Conservation (phyloP, 2,113 vertebrate genomes). For the Progne subis region DNA sequence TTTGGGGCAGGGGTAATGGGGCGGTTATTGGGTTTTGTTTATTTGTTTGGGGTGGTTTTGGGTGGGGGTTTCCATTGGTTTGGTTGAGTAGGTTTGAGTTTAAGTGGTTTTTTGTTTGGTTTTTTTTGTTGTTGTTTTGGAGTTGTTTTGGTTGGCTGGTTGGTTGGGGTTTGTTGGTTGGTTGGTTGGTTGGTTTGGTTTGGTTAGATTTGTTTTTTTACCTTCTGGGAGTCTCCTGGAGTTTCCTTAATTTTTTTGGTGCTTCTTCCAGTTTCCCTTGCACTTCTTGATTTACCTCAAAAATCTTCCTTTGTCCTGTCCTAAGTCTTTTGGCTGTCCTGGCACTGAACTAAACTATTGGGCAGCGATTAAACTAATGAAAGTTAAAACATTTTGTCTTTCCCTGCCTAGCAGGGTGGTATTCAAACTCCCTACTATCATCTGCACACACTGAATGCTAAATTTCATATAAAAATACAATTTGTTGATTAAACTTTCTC, state of each 20-base stretch:
- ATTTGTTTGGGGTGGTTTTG: neutral
- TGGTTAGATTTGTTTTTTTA: neutral
- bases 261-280: neutral
- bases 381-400: constrained; percentile 7
- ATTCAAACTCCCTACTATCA: neutral
- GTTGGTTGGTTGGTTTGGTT: neutral
- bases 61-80: neutral
- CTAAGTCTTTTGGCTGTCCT: neutral
- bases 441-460: neutral
- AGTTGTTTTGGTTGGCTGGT: too few species aligned
- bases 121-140: neutral
- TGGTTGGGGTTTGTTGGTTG: too few species aligned
- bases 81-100: neutral
- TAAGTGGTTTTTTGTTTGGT: rapidly evolving
- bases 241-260: neutral
- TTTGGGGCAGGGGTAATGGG: rapidly evolving
- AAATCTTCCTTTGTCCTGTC: neutral
- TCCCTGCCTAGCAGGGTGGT: neutral
- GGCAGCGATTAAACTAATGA: neutral
- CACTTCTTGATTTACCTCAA: neutral
- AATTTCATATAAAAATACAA: neutral
- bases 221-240: neutral
- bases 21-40: neutral
- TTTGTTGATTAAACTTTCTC: constrained; percentile 9
- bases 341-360: neutral